These are phyloP conservation scores for Sitobion miscanthi DNA, from an alignment of 1,140 invertebrate genomes.

Conservation along the genomic window DNA sequence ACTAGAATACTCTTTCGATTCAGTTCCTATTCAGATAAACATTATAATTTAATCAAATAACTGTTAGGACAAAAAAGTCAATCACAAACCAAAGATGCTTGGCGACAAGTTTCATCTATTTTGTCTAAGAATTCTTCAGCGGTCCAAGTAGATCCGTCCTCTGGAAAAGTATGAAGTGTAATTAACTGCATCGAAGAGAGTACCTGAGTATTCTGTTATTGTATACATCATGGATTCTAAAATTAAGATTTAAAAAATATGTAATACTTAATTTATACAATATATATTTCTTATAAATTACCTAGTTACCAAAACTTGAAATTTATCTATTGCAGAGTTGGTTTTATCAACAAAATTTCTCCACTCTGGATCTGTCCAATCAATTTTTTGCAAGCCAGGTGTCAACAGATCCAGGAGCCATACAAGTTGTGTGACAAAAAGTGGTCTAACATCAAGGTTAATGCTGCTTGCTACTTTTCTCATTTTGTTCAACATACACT, in stretches of 20 bases:
- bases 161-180: conserved; percentile 79
- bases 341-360: conserved; percentile 74
- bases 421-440: conserved; percentile 85
- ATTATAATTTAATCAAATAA: neutral
- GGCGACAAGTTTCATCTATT: conserved; percentile 76
- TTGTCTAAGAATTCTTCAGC: conserved; percentile 85
- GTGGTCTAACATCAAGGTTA: conserved; percentile 82
- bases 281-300: conserved; percentile 57
- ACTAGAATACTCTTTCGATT: conserved; percentile 88
- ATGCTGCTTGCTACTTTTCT: conserved; percentile 75
- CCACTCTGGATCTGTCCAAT: conserved; percentile 83
- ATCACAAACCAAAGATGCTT: conserved; percentile 65
- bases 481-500: conserved; percentile 80
- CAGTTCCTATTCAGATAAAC: conserved; percentile 66
- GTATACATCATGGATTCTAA: conserved; percentile 87
- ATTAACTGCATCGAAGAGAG: conserved; percentile 85
- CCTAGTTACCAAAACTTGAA: conserved; percentile 77
- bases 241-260: conserved; percentile 44
- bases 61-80: neutral
- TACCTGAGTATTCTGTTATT: conserved; percentile 90
- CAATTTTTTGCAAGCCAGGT: conserved; percentile 78
- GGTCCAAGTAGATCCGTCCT: conserved; percentile 83
- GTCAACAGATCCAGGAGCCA: conserved; percentile 79
- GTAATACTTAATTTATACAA: neutral
- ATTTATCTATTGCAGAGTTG: conserved; percentile 76